Evolutionary conservation across 2,797 vertebrate species (phyloP), one percentile per base, ranked within the genome.

Genomic region (Anguilla megastoma): DNA sequence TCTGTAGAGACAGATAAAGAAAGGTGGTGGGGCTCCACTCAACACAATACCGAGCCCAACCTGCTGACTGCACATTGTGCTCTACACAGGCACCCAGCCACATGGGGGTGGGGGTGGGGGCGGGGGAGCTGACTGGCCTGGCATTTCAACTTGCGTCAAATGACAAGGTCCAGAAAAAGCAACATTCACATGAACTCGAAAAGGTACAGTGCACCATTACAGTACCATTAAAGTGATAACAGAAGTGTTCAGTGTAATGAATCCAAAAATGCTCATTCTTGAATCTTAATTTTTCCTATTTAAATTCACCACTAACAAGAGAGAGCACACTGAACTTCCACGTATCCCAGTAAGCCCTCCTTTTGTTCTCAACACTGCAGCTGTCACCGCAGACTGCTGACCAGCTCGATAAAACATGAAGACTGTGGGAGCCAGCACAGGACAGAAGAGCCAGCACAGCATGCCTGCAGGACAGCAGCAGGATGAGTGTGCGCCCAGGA

Each of bases 321-420:
- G 74, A 33, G 4, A 21, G 14, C 33, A 76, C 14, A 14, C 12
- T 76, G 33, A 76, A 36, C 74, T 41, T 41, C 16, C 33, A 36
- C 18, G 33, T 36, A 7, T 12, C 74, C 14, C 24, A 76, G 18
- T 21, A 93, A 33, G 2, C 93, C 93, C 91, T 93, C 92, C 92
- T 94, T 91, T 45, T 80, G 50, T 54, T 33, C 89, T 71, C 9
- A 89, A 88, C 82, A 87, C 90, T 86, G 74, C 50, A 12, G 86
- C 88, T 41, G 74, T 41, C 74, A 27, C 30, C 69, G 30, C 27
- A 30, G 69, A n/a, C 60, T n/a, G 24, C 24, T 24, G 60, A n/a
- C 60, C 60, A 66, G 10, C 12, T 71, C 69, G 33, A 33, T 33
- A 71, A 12, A 0, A 27, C n/a, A 71, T 14, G 10, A 33, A 33